Evolutionary conservation across 2,797 vertebrate genomes (phyloP).

Genomic region (Epinephelus coioides): DNA sequence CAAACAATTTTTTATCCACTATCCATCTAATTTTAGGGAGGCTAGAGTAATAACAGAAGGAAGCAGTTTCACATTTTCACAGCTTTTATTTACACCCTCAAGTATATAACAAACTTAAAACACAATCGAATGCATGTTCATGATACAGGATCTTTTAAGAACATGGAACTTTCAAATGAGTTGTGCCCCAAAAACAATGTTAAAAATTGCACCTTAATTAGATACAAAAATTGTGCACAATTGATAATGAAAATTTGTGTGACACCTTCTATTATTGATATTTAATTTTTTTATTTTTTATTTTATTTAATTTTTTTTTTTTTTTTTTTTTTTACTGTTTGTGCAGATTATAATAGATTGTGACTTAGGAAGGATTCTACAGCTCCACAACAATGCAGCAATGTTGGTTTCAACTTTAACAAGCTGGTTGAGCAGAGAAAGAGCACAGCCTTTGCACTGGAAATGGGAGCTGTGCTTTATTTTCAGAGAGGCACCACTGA

Average conservation of each 20-base stretch:
- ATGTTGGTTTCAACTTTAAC: constrained; percentile 38
- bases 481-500: constrained; percentile 43
- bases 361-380: background rate
- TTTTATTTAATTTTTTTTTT: too few species aligned
- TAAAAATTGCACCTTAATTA: background rate
- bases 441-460: background rate
- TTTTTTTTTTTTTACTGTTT: background rate
- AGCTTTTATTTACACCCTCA: too few species aligned
- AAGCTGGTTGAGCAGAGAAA: constrained; percentile 11
- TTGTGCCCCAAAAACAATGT: background rate
- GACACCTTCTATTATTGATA: background rate
- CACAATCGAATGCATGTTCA: too few species aligned
- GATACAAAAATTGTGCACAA: background rate
- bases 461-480: constrained; percentile 33
- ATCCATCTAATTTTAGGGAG: too few species aligned
- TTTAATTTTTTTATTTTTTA: background rate
- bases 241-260: background rate
- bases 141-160: background rate
- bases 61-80: too few species aligned
- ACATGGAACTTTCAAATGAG: background rate
- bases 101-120: too few species aligned
- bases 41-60: too few species aligned
- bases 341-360: background rate
- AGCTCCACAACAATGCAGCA: constrained; percentile 1
- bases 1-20: too few species aligned